Percentiles rank a stretch among this genome's conserved stretches.
phyloP scores from a whole-genome alignment of 2,113 vertebrate species.

The Diadophis punctatus region DNA sequence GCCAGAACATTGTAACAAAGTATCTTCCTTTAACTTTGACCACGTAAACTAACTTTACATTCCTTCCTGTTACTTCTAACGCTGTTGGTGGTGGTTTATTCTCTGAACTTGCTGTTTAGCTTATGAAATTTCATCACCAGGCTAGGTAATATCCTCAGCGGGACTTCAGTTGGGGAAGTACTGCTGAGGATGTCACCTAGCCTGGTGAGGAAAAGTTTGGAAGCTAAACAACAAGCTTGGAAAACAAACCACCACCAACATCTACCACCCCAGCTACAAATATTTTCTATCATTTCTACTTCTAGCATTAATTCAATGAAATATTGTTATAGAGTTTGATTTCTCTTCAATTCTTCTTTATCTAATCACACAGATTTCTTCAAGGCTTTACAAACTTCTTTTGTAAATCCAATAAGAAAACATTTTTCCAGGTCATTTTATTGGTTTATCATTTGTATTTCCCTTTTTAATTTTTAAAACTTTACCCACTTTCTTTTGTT shows the following conservation, averaged over 20 bases:
- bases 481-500: neutral
- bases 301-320: no score
- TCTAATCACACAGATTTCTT: neutral
- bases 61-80: neutral
- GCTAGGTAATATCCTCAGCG: no score
- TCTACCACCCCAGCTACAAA: no score
- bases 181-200: no score
- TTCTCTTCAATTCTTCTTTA: no score
- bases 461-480: neutral
- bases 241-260: no score
- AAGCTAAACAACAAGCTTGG: no score
- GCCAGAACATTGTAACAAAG: neutral
- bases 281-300: no score
- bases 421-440: neutral
- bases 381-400: neutral
- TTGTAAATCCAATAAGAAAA: neutral
- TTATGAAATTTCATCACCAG: no score
- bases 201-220: no score
- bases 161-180: no score
- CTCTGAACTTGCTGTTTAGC: neutral
- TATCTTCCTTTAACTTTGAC: neutral
- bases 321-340: no score
- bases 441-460: neutral
- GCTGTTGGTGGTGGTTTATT: neutral
- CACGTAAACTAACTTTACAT: neutral